phyloP scores from a whole-genome alignment of 2,113 vertebrate species.

The Micronisus gabar region DNA sequence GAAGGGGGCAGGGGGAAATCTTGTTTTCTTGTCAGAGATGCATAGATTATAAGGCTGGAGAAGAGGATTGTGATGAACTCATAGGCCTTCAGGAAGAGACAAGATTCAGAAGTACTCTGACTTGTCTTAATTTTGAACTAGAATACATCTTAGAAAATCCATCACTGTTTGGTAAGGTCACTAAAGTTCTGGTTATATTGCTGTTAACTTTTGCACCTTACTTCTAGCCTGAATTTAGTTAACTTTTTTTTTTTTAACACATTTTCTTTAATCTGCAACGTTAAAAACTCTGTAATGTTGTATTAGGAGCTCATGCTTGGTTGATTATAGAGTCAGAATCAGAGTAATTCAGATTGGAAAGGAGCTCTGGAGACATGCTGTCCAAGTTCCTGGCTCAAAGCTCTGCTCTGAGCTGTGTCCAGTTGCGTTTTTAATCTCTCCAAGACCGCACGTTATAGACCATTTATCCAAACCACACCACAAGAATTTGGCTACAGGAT shows the following conservation, averaged over 20 bases:
- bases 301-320: neutral
- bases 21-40: conserved; percentile 18
- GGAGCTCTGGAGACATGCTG: neutral
- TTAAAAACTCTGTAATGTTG: neutral
- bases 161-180: neutral
- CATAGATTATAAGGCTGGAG: neutral
- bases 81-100: neutral
- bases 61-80: neutral
- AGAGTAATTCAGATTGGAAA: neutral
- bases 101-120: neutral
- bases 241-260: neutral
- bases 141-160: neutral
- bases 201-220: neutral
- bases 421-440: neutral
- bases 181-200: neutral
- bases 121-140: neutral
- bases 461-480: neutral
- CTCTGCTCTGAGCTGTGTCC: neutral
- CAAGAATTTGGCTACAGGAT: neutral
- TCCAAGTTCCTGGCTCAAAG: neutral
- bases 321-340: neutral
- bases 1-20: neutral
- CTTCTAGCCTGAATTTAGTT: neutral
- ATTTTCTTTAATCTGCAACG: neutral
- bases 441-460: neutral